Evolutionary conservation across 2,113 vertebrate species (phyloP).

Genomic region (Campylorhamphus procurvoides): DNA sequence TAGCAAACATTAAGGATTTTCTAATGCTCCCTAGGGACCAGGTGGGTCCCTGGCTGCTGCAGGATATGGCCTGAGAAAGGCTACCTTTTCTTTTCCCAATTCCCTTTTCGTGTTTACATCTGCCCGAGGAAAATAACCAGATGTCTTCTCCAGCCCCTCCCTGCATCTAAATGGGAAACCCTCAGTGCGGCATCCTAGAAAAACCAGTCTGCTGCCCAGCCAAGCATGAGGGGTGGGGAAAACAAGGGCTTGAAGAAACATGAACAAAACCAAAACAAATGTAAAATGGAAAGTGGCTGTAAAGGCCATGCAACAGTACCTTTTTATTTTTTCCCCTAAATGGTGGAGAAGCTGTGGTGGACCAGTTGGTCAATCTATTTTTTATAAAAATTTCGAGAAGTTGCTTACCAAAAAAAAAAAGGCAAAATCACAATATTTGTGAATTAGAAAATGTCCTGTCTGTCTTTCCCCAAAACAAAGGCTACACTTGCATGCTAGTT

Average conservation of each 20-base stretch:
- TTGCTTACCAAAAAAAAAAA: neutral
- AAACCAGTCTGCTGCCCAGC: neutral
- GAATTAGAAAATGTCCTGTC: neutral
- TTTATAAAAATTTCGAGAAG: neutral
- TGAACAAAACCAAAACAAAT: neutral
- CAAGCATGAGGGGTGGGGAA: neutral
- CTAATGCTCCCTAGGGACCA: slow-evolving; percentile 7
- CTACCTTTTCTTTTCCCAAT: slow-evolving; percentile 39
- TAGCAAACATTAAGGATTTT: neutral
- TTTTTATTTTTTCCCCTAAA: neutral
- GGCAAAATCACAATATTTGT: neutral
- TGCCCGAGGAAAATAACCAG: slow-evolving; percentile 5
- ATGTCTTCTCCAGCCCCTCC: slow-evolving; percentile 27
- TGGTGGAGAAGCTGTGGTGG: neutral
- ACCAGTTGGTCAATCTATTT: accelerated
- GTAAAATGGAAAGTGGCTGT: neutral
- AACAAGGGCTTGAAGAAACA: neutral
- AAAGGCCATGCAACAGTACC: neutral
- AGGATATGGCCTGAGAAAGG: neutral
- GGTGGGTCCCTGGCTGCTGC: slow-evolving; percentile 44
- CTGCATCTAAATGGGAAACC: neutral
- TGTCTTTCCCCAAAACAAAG: neutral
- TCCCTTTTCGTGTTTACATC: neutral
- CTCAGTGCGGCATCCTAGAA: neutral
- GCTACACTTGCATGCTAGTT: neutral